A percentile compares a stretch with the other conserved stretches of the same genome.
These are phyloP conservation scores for Cecropterus lyciades DNA, from an alignment of 1,140 invertebrate genomes.

Conservation along the genomic window DNA sequence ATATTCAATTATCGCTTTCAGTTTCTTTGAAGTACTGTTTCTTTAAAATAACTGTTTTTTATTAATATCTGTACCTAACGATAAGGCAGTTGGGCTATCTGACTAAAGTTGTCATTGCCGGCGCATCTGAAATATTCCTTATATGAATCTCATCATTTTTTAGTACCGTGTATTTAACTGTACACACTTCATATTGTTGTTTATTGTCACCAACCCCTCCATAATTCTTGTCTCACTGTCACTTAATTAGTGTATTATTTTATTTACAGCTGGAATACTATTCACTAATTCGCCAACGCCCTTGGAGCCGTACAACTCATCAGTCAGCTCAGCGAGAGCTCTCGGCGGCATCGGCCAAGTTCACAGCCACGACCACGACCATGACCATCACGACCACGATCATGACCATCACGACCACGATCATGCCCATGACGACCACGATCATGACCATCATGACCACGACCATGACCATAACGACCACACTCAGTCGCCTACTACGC, in stretches of 20 bases:
- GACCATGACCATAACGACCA: slow-evolving; percentile 41
- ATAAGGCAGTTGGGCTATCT: too few species aligned
- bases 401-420: slow-evolving; percentile 47
- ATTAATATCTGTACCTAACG: too few species aligned
- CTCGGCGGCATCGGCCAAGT: slow-evolving; percentile 59
- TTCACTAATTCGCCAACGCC: slow-evolving; percentile 70
- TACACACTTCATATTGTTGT: too few species aligned
- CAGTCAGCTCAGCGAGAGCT: slow-evolving; percentile 69
- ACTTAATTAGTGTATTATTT: background rate
- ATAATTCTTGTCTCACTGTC: too few species aligned
- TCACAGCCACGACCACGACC: slow-evolving; percentile 41
- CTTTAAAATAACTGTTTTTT: too few species aligned
- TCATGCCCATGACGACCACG: slow-evolving; percentile 38
- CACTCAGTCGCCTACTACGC: slow-evolving; percentile 23
- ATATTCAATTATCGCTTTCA: too few species aligned
- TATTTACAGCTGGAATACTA: slow-evolving; percentile 71
- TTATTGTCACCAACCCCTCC: too few species aligned
- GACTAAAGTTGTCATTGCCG: too few species aligned
- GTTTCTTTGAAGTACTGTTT: too few species aligned
- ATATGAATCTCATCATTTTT: too few species aligned
- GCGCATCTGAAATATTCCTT: too few species aligned
- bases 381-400: slow-evolving; percentile 43
- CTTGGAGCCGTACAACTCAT: slow-evolving; percentile 70
- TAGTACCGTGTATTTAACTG: too few species aligned
- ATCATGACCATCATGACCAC: slow-evolving; percentile 39